phyloP scores from a whole-genome alignment of 2,888 invertebrate genomes.

The Ochropleura plecta region DNA sequence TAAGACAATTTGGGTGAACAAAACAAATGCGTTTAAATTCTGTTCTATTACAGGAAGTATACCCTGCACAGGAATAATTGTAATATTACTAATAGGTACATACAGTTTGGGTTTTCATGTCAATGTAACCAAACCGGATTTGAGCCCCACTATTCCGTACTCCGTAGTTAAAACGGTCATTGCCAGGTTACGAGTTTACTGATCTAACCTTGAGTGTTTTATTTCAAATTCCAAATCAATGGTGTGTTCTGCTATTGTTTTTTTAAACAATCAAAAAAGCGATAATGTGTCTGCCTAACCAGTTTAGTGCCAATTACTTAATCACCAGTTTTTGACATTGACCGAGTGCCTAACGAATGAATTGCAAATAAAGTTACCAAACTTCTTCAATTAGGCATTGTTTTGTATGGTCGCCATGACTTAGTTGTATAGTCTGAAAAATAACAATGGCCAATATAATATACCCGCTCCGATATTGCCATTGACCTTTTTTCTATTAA shows the following conservation, averaged over 20 bases:
- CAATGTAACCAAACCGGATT: slow-evolving; percentile 69
- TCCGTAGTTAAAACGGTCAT: slow-evolving; percentile 69
- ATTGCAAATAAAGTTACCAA: slow-evolving; percentile 37
- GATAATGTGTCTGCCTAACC: slow-evolving; percentile 29
- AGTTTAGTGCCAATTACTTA: slow-evolving; percentile 14
- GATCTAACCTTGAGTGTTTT: slow-evolving; percentile 68
- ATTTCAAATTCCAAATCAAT: slow-evolving; percentile 70
- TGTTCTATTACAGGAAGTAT: slow-evolving; percentile 3
- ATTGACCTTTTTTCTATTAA: slow-evolving; percentile 35
- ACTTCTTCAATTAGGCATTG: slow-evolving; percentile 35
- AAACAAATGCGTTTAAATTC: background rate
- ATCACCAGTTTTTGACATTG: slow-evolving; percentile 47
- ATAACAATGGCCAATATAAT: slow-evolving; percentile 24
- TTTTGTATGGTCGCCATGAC: slow-evolving; percentile 5
- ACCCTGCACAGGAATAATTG: slow-evolving; percentile 11
- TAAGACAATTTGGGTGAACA: background rate
- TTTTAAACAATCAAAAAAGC: slow-evolving; percentile 67
- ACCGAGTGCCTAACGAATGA: slow-evolving; percentile 39
- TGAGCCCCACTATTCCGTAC: slow-evolving; percentile 49
- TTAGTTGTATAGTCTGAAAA: slow-evolving; percentile 12
- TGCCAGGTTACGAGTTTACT: slow-evolving; percentile 68
- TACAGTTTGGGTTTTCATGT: slow-evolving; percentile 47
- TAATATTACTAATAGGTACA: slow-evolving; percentile 23
- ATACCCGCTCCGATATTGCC: slow-evolving; percentile 2
- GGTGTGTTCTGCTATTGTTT: slow-evolving; percentile 71